Conservation (phyloP, 2,113 vertebrate species). For the Ahaetulla prasina region DNA sequence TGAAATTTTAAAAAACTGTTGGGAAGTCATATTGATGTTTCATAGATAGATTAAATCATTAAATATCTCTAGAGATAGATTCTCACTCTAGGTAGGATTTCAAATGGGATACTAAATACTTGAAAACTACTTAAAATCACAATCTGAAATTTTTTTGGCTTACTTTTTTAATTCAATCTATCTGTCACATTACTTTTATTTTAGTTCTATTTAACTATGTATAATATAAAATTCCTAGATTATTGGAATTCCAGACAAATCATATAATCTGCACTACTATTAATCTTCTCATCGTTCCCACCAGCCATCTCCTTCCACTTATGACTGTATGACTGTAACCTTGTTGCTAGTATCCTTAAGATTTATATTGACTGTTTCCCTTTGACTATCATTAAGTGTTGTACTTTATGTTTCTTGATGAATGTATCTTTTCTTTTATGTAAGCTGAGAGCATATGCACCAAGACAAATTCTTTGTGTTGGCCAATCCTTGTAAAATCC, state of each 20-base stretch:
- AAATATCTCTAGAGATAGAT: neutral
- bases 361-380: too few relatives aligned
- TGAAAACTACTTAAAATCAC: neutral
- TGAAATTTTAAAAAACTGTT: slow-evolving; percentile 14
- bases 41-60: neutral
- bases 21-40: slow-evolving; percentile 25
- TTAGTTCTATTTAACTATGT: neutral
- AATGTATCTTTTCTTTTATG: too few relatives aligned
- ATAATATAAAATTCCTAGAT: neutral
- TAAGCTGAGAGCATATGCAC: too few relatives aligned
- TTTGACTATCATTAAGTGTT: too few relatives aligned
- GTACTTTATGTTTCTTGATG: too few relatives aligned
- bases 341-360: too few relatives aligned
- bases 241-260: neutral
- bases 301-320: too few relatives aligned
- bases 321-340: too few relatives aligned
- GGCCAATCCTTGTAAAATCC: too few relatives aligned
- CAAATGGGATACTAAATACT: neutral
- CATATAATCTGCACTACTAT: too few relatives aligned
- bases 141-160: neutral
- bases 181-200: neutral
- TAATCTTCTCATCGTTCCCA: too few relatives aligned
- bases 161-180: neutral
- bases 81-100: neutral
- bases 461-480: too few relatives aligned